Evolutionary conservation across 2,797 vertebrate genomes (phyloP).

Genomic region (Channa striata): DNA sequence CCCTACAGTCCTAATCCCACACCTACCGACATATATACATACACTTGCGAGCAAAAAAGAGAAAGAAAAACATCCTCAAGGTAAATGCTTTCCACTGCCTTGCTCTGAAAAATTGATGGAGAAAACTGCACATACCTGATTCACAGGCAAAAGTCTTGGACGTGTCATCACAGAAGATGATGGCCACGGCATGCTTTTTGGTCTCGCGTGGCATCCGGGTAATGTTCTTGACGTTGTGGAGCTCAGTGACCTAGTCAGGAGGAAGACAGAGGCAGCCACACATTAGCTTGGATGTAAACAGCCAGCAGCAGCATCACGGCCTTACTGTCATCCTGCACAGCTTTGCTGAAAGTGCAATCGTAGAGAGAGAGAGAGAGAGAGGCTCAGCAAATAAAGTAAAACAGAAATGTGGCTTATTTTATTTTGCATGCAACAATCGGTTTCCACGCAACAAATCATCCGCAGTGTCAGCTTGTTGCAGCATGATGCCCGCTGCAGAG

Average conservation of each 20-base stretch:
- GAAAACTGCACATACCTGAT: slow-evolving; percentile 88
- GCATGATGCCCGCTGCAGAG: neutral
- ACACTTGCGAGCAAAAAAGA: slow-evolving; percentile 7
- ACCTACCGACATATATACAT: neutral
- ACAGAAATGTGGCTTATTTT: slow-evolving; percentile 34
- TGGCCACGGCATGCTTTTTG: slow-evolving; percentile 98
- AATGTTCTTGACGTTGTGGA: slow-evolving; percentile 98
- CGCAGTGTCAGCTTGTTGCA: neutral
- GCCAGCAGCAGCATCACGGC: slow-evolving; percentile 32
- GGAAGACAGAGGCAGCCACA: slow-evolving; percentile 63
- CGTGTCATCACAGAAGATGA: slow-evolving; percentile 98
- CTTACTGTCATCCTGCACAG: slow-evolving; percentile 60
- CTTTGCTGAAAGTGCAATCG: slow-evolving; percentile 60
- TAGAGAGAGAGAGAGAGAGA: slow-evolving; percentile 7
- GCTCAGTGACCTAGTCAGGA: slow-evolving; percentile 94
- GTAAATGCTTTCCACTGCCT: neutral
- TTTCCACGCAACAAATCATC: slow-evolving; percentile 11
- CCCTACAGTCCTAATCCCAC: slow-evolving; percentile 1
- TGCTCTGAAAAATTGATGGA: slow-evolving; percentile 7
- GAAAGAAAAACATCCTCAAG: neutral
- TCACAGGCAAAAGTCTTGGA: slow-evolving; percentile 99
- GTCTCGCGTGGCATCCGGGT: slow-evolving; percentile 97
- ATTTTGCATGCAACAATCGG: slow-evolving; percentile 18
- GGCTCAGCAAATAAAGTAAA: slow-evolving; percentile 43
- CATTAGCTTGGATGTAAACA: slow-evolving; percentile 68